Conservation (phyloP, 2,797 vertebrate species). For the Micromesistius poutassou region DNA sequence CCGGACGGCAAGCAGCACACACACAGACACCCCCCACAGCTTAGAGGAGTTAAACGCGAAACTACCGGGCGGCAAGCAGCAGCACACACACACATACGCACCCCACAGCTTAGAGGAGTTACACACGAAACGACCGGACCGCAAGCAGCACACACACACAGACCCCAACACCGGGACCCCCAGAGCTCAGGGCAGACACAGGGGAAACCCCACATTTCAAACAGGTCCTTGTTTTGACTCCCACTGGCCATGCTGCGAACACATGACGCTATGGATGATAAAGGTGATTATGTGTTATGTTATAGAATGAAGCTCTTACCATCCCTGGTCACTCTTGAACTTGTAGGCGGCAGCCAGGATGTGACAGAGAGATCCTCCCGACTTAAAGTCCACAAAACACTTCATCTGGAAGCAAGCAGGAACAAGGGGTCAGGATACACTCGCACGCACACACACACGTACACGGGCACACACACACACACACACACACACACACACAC, state of each 20-base stretch:
- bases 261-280: neutral
- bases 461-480: neutral
- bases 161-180: neutral
- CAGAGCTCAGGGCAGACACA: neutral
- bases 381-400: conserved; percentile 97
- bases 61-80: conserved; percentile 35
- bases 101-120: conserved; percentile 73
- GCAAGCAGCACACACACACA: conserved; percentile 26
- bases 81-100: conserved; percentile 13
- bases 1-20: conserved; percentile 34
- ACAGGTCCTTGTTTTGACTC: neutral
- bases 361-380: conserved; percentile 91
- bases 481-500: too few species aligned
- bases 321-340: conserved; percentile 99
- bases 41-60: conserved; percentile 66
- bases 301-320: conserved; percentile 77
- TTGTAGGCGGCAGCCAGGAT: conserved; percentile 97
- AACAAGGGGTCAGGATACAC: conserved; percentile 2
- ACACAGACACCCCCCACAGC: neutral
- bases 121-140: conserved; percentile 57
- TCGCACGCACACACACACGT: neutral
- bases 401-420: conserved; percentile 80
- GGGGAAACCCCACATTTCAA: neutral
- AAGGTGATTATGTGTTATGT: neutral
- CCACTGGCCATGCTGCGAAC: neutral